These are phyloP conservation scores for Varanus salvator DNA, from an alignment of 2,113 vertebrate genomes.

Conservation along the genomic window DNA sequence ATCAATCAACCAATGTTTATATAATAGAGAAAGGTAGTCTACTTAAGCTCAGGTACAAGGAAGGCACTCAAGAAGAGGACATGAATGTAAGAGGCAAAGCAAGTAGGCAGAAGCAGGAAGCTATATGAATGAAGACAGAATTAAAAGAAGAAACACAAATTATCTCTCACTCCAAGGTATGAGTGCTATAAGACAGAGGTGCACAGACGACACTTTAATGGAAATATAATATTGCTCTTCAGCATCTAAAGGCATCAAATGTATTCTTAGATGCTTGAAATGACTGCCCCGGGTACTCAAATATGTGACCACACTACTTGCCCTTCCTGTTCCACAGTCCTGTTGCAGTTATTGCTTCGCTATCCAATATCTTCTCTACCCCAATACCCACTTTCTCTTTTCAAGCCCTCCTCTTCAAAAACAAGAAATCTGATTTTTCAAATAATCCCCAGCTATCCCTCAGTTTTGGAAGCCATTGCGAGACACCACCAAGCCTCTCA, in stretches of 20 bases:
- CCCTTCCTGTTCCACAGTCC: too few relatives aligned
- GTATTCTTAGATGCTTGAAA: neutral
- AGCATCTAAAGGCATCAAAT: neutral
- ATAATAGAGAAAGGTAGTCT: neutral
- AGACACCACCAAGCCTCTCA: neutral
- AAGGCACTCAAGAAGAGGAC: neutral
- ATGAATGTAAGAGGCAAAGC: neutral
- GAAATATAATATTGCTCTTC: neutral
- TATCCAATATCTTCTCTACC: neutral
- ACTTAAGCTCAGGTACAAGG: neutral
- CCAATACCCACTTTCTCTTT: neutral
- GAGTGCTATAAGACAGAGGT: neutral
- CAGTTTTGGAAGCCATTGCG: neutral
- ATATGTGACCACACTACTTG: neutral
- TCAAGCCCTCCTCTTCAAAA: neutral
- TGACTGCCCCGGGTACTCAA: neutral
- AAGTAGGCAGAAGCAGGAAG: neutral
- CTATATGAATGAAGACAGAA: neutral
- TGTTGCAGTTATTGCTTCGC: neutral
- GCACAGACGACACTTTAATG: neutral
- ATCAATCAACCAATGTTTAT: neutral
- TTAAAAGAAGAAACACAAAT: conserved; percentile 3
- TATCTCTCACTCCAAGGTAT: neutral
- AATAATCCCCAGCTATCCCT: neutral
- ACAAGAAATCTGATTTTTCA: neutral